phyloP scores from a whole-genome alignment of 2,888 invertebrate species.

The Ophioninae sp. region DNA sequence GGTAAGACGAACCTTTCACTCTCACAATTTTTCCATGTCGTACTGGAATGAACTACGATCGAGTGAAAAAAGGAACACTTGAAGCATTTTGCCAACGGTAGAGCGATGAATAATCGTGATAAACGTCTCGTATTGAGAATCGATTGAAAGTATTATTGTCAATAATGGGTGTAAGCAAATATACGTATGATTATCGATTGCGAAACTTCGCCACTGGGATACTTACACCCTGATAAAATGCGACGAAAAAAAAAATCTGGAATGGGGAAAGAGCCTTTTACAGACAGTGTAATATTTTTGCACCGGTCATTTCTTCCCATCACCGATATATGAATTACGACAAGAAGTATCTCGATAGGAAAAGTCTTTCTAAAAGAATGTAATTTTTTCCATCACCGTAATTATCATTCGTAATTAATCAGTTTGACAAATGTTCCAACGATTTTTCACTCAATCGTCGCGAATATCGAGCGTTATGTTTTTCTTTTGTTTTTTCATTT shows the following conservation, averaged over 20 bases:
- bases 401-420: neutral
- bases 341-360: neutral
- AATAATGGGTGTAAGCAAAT: neutral
- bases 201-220: neutral
- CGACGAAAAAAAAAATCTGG: neutral
- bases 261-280: neutral
- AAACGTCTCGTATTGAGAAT: neutral
- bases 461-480: slow-evolving; percentile 12
- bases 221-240: neutral
- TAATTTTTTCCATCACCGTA: neutral
- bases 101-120: neutral
- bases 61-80: slow-evolving; percentile 20
- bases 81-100: neutral
- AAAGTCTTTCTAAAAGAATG: neutral
- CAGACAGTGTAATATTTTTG: neutral
- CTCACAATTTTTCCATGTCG: neutral
- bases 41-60: slow-evolving; percentile 4
- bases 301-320: neutral
- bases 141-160: neutral
- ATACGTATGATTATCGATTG: neutral
- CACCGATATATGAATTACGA: neutral
- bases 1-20: slow-evolving; percentile 5
- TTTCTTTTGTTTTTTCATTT: slow-evolving; percentile 2
- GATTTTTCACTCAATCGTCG: slow-evolving; percentile 23
- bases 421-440: neutral